A percentile compares a stretch with the other conserved stretches of the same genome.
phyloP scores from a whole-genome alignment of 1,140 invertebrate species.

The Cydia strobilella region DNA sequence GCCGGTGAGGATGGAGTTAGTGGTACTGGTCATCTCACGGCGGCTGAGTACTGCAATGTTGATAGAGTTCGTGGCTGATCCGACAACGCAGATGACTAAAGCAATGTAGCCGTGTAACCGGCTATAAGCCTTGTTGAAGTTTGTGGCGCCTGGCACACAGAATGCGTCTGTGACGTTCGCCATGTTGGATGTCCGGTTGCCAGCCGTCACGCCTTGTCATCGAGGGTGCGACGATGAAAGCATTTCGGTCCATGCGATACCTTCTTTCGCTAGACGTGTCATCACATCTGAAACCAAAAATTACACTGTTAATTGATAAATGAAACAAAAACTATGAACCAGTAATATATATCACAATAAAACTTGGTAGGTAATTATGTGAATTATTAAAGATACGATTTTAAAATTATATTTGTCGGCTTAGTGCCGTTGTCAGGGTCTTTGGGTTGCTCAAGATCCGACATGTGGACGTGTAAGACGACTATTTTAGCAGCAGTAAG shows the following conservation, averaged over 20 bases:
- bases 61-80: slow-evolving; percentile 94
- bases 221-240: slow-evolving; percentile 35
- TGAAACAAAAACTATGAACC: not conserved
- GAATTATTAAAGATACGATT: too few species aligned
- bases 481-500: too few species aligned
- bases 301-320: not conserved
- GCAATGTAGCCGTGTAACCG: slow-evolving; percentile 78
- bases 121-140: slow-evolving; percentile 75
- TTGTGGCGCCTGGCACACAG: slow-evolving; percentile 73
- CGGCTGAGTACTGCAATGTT: slow-evolving; percentile 97
- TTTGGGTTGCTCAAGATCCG: too few species aligned
- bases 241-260: slow-evolving; percentile 21
- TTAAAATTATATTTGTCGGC: too few species aligned
- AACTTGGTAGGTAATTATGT: too few species aligned
- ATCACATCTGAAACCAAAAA: slow-evolving; percentile 47
- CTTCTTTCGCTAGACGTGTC: slow-evolving; percentile 7
- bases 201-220: slow-evolving; percentile 51
- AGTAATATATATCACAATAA: not conserved
- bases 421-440: too few species aligned
- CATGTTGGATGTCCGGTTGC: slow-evolving; percentile 52
- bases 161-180: slow-evolving; percentile 68
- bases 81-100: slow-evolving; percentile 91
- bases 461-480: too few species aligned
- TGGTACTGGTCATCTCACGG: slow-evolving; percentile 92
- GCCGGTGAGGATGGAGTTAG: slow-evolving; percentile 92